A percentile compares a stretch with the other conserved stretches of the same genome.
phyloP scores from a whole-genome alignment of 2,797 vertebrate species.

The Chaunax sp. region DNA sequence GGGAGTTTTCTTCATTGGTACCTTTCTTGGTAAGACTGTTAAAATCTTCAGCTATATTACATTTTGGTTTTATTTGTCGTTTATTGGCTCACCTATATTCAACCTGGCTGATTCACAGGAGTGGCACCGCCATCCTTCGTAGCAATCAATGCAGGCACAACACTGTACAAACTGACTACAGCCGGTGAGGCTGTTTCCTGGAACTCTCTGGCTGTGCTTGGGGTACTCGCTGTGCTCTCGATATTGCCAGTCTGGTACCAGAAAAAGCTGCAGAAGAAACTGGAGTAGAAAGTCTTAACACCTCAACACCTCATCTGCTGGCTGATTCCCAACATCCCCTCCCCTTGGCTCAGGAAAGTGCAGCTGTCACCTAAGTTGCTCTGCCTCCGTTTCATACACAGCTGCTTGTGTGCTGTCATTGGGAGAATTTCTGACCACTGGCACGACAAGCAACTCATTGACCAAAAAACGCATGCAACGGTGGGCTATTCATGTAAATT shows the following conservation, averaged over 20 bases:
- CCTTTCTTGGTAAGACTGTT: constrained; percentile 92
- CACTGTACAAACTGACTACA: constrained; percentile 96
- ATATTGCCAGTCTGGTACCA: constrained; percentile 96
- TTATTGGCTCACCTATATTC: constrained; percentile 27
- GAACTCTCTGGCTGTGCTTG: constrained; percentile 95
- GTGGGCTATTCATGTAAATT: constrained; percentile 50
- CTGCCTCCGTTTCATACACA: constrained; percentile 35
- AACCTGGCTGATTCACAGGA: constrained; percentile 78
- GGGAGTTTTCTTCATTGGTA: constrained; percentile 97
- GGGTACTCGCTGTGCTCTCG: constrained; percentile 92
- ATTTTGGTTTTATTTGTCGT: background rate
- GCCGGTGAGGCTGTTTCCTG: constrained; percentile 98
- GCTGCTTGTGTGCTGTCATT: constrained; percentile 16
- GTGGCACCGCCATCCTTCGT: constrained; percentile 98
- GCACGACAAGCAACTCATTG: constrained; percentile 35
- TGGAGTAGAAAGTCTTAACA: constrained; percentile 82
- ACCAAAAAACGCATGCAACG: constrained; percentile 59
- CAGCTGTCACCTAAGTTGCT: constrained; percentile 56
- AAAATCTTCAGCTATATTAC: background rate
- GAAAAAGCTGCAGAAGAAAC: constrained; percentile 95
- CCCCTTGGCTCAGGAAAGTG: constrained; percentile 70
- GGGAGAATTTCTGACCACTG: constrained; percentile 28
- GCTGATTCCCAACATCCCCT: constrained; percentile 42
- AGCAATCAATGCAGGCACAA: constrained; percentile 98
- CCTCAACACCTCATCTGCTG: constrained; percentile 62